Conservation (phyloP, 2,113 vertebrate genomes). For the Tympanuchus pallidicinctus region DNA sequence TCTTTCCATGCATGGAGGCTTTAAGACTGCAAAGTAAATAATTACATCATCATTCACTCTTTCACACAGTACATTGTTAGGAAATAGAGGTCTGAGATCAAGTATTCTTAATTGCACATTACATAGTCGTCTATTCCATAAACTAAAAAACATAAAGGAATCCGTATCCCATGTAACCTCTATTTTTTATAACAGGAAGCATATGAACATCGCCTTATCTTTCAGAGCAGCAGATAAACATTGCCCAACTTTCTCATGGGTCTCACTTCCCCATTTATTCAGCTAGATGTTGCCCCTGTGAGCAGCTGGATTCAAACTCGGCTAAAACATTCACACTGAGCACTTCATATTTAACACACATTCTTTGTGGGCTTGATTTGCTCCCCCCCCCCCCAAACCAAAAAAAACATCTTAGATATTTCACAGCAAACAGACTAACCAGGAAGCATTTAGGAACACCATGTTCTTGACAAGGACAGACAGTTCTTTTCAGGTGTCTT, state of each 20-base stretch:
- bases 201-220: not conserved
- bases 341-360: not conserved
- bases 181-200: not conserved
- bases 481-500: not conserved
- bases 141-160: not conserved
- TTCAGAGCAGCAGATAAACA: not conserved
- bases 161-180: rapidly evolving
- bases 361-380: rapidly evolving
- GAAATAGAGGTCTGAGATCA: not conserved
- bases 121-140: not conserved
- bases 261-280: not conserved
- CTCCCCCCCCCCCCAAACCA: not conserved
- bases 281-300: not conserved
- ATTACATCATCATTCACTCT: not conserved
- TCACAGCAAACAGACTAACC: not conserved
- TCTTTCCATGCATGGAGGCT: not conserved
- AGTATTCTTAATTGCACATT: not conserved
- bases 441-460: not conserved
- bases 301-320: not conserved
- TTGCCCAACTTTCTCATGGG: not conserved
- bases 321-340: not conserved
- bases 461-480: rapidly evolving
- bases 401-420: not conserved
- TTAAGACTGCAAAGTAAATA: not conserved
- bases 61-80: not conserved